phyloP scores from a whole-genome alignment of 37 sponge, comb jelly and placozoan genomes.

The Eunapius fragilis region DNA sequence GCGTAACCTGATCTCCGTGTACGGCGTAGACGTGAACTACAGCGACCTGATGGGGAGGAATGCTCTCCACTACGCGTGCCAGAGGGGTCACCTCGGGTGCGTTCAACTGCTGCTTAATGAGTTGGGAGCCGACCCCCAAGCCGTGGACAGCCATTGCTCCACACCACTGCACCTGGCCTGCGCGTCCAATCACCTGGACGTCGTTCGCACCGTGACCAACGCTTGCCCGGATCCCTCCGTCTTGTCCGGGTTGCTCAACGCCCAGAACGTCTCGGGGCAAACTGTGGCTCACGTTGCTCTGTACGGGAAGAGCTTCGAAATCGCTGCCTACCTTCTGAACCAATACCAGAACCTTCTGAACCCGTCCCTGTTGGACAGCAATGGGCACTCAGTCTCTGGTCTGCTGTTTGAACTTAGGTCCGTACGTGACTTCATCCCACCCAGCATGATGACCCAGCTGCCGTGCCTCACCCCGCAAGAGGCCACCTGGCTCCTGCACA shows the following conservation, averaged over 20 bases:
- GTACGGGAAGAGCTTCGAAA: conserved; percentile 32
- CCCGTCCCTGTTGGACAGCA: neutral
- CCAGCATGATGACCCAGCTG: neutral
- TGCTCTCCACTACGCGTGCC: conserved; percentile 59
- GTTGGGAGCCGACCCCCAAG: conserved; percentile 9
- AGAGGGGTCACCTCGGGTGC: neutral
- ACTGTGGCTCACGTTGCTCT: conserved; percentile 38
- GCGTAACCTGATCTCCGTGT: neutral
- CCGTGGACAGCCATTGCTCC: neutral
- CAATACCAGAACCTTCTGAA: conserved; percentile 7
- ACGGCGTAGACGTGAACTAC: conserved; percentile 15
- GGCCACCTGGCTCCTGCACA: conserved; percentile 39
- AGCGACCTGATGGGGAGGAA: conserved; percentile 43
- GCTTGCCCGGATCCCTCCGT: neutral
- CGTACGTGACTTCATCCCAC: neutral
- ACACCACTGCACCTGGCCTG: conserved; percentile 63
- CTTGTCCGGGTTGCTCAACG: neutral
- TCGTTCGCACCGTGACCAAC: conserved; percentile 1
- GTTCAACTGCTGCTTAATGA: conserved; percentile 21
- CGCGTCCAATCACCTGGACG: conserved; percentile 9
- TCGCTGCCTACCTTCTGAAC: conserved; percentile 14
- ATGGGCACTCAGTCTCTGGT: conserved; percentile 34
- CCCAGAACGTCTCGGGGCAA: conserved; percentile 1
- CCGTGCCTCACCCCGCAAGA: conserved; percentile 40
- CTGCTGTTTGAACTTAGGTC: conserved; percentile 13